Percentiles rank a stretch among this genome's conserved stretches.
Evolutionary conservation across 1,140 invertebrate species (phyloP).

Genomic region (Zaprionus tsacasi): DNA sequence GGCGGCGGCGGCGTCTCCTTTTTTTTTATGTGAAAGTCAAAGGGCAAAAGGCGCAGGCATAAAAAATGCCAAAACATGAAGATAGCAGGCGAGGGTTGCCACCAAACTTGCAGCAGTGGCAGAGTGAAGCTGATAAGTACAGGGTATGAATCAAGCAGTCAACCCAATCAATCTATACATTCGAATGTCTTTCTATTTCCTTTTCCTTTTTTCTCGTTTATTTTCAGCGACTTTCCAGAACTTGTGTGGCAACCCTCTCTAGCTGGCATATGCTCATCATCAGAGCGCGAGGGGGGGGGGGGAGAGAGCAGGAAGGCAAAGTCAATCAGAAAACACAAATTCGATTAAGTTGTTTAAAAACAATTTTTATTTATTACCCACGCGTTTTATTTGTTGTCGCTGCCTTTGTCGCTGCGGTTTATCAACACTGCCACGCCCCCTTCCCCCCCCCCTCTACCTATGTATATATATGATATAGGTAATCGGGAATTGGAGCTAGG

Average conservation of each 20-base stretch:
- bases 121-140: too few species aligned
- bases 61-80: slow-evolving; percentile 52
- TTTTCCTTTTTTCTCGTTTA: too few species aligned
- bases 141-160: too few species aligned
- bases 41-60: slow-evolving; percentile 75
- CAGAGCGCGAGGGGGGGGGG: too few species aligned
- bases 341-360: slow-evolving; percentile 83
- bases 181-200: too few species aligned
- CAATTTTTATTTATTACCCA: slow-evolving; percentile 80
- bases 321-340: slow-evolving; percentile 79
- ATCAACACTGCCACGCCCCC: slow-evolving; percentile 29
- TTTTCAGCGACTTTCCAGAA: not conserved
- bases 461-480: not conserved
- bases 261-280: not conserved
- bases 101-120: not conserved
- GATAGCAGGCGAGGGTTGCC: slow-evolving; percentile 53
- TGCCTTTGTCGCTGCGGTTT: slow-evolving; percentile 51
- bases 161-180: too few species aligned
- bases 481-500: not conserved
- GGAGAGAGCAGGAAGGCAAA: slow-evolving; percentile 16
- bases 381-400: slow-evolving; percentile 57
- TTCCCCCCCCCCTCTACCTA: not conserved
- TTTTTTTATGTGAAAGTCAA: slow-evolving; percentile 80
- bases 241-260: slow-evolving; percentile 13
- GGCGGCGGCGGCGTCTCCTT: slow-evolving; percentile 49